Evolutionary conservation across 1,140 invertebrate species (phyloP).

Genomic region (Anadara kagoshimensis): DNA sequence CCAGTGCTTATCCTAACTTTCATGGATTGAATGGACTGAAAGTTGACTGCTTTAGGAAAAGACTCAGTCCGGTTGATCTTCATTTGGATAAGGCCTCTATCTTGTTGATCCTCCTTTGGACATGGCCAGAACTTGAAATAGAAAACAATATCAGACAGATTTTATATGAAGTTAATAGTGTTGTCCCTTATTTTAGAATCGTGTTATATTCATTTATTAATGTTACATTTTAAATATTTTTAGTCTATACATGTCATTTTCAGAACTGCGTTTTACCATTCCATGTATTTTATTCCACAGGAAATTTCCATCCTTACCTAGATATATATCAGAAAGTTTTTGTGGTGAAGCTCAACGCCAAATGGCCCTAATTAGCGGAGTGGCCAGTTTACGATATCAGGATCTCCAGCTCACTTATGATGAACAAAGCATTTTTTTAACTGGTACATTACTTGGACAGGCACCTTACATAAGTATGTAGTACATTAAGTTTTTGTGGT

Average conservation of each 20-base stretch:
- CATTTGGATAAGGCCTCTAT: no score
- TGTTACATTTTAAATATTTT: neutral
- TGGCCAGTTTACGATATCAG: constrained; percentile 19
- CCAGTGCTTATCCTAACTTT: no score
- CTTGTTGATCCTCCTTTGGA: no score
- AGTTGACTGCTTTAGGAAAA: no score
- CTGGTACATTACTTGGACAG: constrained; percentile 29
- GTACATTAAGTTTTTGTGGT: neutral
- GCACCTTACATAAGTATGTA: constrained; percentile 26
- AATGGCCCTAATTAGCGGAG: constrained; percentile 4
- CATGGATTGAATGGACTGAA: no score
- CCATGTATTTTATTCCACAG: constrained; percentile 1
- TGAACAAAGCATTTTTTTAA: constrained; percentile 27
- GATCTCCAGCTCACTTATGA: constrained; percentile 22
- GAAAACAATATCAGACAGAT: no score
- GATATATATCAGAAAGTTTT: constrained; percentile 32
- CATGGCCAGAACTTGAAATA: no score
- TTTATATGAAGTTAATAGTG: no score
- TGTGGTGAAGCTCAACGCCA: neutral
- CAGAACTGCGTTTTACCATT: neutral
- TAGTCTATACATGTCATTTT: neutral
- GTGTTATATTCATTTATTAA: no score
- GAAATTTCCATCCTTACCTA: constrained; percentile 34
- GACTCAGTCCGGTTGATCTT: no score
- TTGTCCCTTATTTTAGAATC: no score